Base-by-base conservation (phyloP, 2,888 invertebrate genomes). In the Luffia ferchaultella region DNA sequence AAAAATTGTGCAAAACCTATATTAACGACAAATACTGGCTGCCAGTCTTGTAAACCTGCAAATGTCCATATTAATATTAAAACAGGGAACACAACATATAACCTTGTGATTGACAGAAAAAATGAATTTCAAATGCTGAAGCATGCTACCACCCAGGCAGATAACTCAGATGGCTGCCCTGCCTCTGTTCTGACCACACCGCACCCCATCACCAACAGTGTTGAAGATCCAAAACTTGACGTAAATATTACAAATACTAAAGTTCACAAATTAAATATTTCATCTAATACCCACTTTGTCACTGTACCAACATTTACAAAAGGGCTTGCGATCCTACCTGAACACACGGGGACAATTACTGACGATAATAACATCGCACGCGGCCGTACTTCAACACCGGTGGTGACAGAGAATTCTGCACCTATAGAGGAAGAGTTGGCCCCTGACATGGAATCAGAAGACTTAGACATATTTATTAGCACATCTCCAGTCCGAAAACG, bases 41-140 rank as follows among this genome's bases (percentile, higher is more conserved):
- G 57, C 48, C 55, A 53, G 48, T 55, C 48, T 42, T 20, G 45
- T 30, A 62, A 60, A 53, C 53, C 62, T 53, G 76, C 78, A 56
- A 73, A 82, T 52, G 74, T 82, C 56, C 68, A 75, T 58, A 79
- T 83, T 48, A 69, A 72, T 16, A 76, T 83, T 30, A 79, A 70
- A 70, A 65, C 75, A 46, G 77, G 79, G 12, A 71, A 64, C 55
- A 74, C 69, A 20, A 50, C 74, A 42, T 68, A 80, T 48, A 80
- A 77, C 56, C 74, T 82, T 55, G 58, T 65, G 18, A 77, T 82
- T 40, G 70, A 72, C 12, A 12, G 30, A 54, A 73, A 73, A 54
- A 76, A 30, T 7, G 30, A 30, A 7, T 7, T 30, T 30, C 30
- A 30, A 30, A 12, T 30, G 12, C 3, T 7, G 30, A 30, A 30